Evolutionary conservation across 2,888 invertebrate species (phyloP), one percentile per base, ranked within the genome.

Genomic region (Lypha dubia): DNA sequence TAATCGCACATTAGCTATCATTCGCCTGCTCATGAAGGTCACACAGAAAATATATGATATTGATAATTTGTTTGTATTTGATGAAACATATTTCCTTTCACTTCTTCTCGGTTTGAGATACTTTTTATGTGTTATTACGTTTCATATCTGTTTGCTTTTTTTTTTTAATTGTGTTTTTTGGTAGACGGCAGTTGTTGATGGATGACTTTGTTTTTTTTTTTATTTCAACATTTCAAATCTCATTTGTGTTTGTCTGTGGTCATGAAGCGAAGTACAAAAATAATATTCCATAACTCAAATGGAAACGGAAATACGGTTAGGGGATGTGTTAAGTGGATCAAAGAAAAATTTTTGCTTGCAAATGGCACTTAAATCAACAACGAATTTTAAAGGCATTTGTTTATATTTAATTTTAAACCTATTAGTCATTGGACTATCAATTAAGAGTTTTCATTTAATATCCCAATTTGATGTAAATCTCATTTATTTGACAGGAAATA

Each of bases 171-270:
- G 28, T 58, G 5, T 60, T 46, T 11, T n/a, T 35, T 17, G 15
- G 32, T 32, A 13, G 46, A 32, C 46, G 20, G 35, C 20, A 53
- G 11, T 41, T 44, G 11, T 28, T 70, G 56, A 28, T 28, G 35
- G 13, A 70, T 56, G 17, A 56, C 9, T 70, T 67, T 67, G 11
- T 22, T 11, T 67, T 67, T 17, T 22, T 11, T 56, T 58, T 44
- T 17, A 28, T 41, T 41, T 56, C 22, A 56, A 24, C 53, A 49
- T 22, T 70, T 56, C 28, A 32, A 56, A 41, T 70, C 56, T 28
- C 56, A 44, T 28, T 32, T 65, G 32, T 20, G 38, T 22, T 60
- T 17, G 11, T 35, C 11, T 60, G 60, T 62, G 60, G 6, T 9
- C 44, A 32, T 17, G 13, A 1, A 11, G n/a, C 22, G 3, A 28